Evolutionary conservation across 2,797 vertebrate species (phyloP), one percentile per base, ranked within the genome.

Genomic region (Triplophysa yarkandensis): DNA sequence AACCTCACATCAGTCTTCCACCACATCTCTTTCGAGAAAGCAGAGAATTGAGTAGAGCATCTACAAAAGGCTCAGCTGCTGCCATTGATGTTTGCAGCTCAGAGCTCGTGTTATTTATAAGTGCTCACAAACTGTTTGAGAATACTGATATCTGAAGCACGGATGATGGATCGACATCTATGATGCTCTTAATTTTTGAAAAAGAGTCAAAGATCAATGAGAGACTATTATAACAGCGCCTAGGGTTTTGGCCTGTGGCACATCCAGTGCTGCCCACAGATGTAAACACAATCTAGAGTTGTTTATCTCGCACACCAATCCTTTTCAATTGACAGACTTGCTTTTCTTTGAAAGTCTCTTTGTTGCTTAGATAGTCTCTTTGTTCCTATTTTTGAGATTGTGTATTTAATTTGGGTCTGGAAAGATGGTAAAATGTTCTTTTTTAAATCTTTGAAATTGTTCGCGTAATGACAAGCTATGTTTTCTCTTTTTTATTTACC

Each of bases 1-100:
- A 87, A 90, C 82, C 79, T 86, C 74, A 73, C 91, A 92, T 93
- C 90, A 90, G 92, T 93, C 91, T 92, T 91, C 77, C 78, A 80
- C 30, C 68, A 82, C 80, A 89, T 68, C 44, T 92, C 89, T 89
- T 91, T 75, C 80, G 82, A 74, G 82, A 81, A 88, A 87, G 81
- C 62, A 69, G 66, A 80, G 87, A 83, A 84, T 69, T 72, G 71
- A 77, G 85, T 70, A 41, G 83, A 85, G 84, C 80, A 89, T 74
- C 21, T 71, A 79, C 69, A 69, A 69, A 61, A 75, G 57, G 6
- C 39, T 68, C 52, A 46, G 57, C 69, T 71, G 61, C 70, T 79
- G 48, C 36, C 64, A 57, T 65, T 77, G 73, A 67, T 80, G 76
- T 81, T 76, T 68, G 27, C 57, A 70, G 68, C 58, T 64, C 48